A percentile compares a stretch with the other conserved stretches of the same genome.
Evolutionary conservation across 2,797 vertebrate species (phyloP).

Genomic region (Euthynnus affinis): DNA sequence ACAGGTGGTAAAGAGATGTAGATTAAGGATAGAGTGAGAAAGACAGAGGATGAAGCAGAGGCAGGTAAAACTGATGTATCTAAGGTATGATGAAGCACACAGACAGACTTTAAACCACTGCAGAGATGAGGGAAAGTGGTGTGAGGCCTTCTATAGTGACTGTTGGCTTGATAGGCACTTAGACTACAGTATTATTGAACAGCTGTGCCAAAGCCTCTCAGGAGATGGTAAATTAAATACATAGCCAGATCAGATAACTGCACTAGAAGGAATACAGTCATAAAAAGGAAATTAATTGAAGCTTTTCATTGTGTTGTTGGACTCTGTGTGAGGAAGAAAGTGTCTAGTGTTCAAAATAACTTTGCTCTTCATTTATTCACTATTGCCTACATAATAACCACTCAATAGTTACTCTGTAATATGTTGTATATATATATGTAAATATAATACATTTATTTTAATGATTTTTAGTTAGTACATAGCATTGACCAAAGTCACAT

Average conservation of each 20-base stretch:
- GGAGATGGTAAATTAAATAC: conserved; percentile 79
- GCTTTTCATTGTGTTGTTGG: conserved; percentile 69
- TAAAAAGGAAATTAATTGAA: conserved; percentile 72
- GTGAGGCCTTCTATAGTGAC: conserved; percentile 36
- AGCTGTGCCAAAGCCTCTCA: conserved; percentile 58
- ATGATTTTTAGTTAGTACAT: background rate
- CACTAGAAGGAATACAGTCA: conserved; percentile 56
- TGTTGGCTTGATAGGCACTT: conserved; percentile 71
- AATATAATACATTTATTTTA: background rate
- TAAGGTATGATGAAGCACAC: conserved; percentile 19
- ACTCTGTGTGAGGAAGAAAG: conserved; percentile 19
- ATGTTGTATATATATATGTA: too few species aligned
- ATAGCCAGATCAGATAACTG: conserved; percentile 75
- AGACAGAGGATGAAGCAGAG: background rate
- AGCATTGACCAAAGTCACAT: background rate
- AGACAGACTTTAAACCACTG: conserved; percentile 25
- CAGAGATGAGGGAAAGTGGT: conserved; percentile 47
- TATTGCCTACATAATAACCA: background rate
- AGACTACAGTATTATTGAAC: conserved; percentile 66
- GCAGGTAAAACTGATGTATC: background rate
- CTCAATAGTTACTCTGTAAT: background rate
- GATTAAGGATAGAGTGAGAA: conserved; percentile 17
- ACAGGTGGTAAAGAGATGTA: conserved; percentile 7
- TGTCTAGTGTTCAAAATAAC: conserved; percentile 5
- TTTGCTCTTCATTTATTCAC: conserved; percentile 1